Evolutionary conservation across 2,888 invertebrate species (phyloP).

Genomic region (Orthosia incerta): DNA sequence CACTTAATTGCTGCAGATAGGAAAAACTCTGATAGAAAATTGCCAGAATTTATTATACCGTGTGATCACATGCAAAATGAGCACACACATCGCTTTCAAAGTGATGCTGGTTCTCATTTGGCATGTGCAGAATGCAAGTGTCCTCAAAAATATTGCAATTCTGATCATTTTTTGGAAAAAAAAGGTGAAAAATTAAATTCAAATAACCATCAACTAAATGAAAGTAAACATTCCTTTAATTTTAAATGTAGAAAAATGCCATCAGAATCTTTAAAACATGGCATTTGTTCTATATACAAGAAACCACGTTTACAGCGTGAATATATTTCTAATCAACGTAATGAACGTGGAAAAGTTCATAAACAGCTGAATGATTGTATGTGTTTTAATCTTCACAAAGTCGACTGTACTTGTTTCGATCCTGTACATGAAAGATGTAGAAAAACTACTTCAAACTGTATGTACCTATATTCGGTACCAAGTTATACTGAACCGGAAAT

Average conservation of each 20-base stretch:
- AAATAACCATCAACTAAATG: neutral
- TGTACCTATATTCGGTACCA: neutral
- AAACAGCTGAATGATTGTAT: conserved; percentile 9
- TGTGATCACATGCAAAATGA: conserved; percentile 1
- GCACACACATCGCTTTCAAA: conserved; percentile 4
- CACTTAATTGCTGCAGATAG: neutral
- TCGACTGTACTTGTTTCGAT: neutral
- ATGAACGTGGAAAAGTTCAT: neutral
- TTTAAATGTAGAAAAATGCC: neutral
- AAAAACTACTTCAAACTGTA: neutral
- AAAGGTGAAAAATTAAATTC: neutral
- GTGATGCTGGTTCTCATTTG: too few species aligned
- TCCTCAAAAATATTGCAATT: neutral
- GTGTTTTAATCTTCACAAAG: conserved; percentile 18
- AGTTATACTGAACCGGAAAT: neutral
- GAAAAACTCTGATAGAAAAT: neutral
- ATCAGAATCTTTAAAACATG: neutral
- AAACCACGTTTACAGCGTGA: neutral
- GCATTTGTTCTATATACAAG: neutral
- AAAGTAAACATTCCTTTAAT: neutral
- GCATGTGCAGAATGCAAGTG: neutral
- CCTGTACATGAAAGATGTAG: neutral
- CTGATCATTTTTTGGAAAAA: conserved; percentile 4
- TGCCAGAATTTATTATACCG: neutral
- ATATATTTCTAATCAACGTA: conserved; percentile 10